Base-by-base conservation (phyloP, 2,797 vertebrate genomes). In the Acanthis flammea region DNA sequence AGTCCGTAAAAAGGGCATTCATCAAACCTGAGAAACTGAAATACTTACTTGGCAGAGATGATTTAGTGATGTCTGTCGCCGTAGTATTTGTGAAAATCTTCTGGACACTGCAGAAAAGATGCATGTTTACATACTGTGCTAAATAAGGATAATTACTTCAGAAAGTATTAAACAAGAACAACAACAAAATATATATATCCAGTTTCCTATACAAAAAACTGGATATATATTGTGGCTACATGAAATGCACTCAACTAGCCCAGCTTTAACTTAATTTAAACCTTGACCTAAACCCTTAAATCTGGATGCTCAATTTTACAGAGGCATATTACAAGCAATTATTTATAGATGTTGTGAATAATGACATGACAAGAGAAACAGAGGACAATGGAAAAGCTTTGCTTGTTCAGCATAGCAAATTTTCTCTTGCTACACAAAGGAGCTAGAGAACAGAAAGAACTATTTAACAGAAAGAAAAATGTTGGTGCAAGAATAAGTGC, bases 11-110 rank as follows among this genome's bases (percentile, higher is more conserved):
- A 94, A 68, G 48, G 12, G 7, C 11, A 89, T 72, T 94, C n/a
- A 53, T 21, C 42, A 92, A 85, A 93, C 22, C 30, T 41, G n/a
- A 27, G 45, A 63, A 88, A 92, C 11, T 25, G 62, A 92, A 93
- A 89, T 71, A 95, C 65, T 92, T 98, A 99, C 99, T 99, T 99
- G 99, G 96, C 99, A 99, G 44, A 99, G 99, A 97, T 99, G 99
- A 96, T 99, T 99, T 98, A 99, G 98, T 42, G 99, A 99, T 12
- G 99, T 99, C 91, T 99, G 99, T 84, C 99, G 98, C 93, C 99
- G 98, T 81, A 99, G 98, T 97, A 99, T 99, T 98, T 99, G 99
- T 87, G 99, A 99, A 97, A 99, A 99, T 98, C 99, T 98, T 98
- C 99, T 99, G 31, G 99, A 99, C 95, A 99, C 99, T 99, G 97